Evolutionary conservation across 1,140 invertebrate species (phyloP).

Genomic region (Heliconius melpomene): DNA sequence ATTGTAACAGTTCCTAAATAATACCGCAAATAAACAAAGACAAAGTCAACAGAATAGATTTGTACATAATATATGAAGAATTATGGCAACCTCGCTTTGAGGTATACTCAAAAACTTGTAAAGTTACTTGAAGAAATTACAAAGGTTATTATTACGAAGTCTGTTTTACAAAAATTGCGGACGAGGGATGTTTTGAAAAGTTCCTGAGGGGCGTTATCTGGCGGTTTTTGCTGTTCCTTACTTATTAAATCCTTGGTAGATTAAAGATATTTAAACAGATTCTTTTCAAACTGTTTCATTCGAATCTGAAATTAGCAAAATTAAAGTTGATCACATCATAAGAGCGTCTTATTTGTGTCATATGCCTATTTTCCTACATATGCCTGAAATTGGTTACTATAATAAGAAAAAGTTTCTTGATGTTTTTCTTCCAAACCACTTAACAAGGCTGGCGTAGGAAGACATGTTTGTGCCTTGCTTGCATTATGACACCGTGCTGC

Average conservation of each 20-base stretch:
- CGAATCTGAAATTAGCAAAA: conserved; percentile 1
- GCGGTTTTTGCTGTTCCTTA: conserved; percentile 29
- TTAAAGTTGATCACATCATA: background rate
- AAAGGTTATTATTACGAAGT: conserved; percentile 61
- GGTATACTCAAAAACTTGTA: conserved; percentile 50
- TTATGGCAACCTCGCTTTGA: conserved; percentile 49
- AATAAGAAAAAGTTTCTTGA: conserved; percentile 79
- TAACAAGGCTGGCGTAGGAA: conserved; percentile 79
- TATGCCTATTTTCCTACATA: conserved; percentile 48
- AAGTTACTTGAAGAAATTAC: conserved; percentile 56
- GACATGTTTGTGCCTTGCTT: conserved; percentile 79
- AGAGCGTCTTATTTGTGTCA: background rate
- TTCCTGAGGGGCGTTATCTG: conserved; percentile 45
- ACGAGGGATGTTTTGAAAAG: conserved; percentile 51
- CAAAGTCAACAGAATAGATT: conserved; percentile 28
- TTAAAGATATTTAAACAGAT: conserved; percentile 29
- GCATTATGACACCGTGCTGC: conserved; percentile 79
- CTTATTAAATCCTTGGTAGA: conserved; percentile 18
- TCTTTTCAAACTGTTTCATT: background rate
- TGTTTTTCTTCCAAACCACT: conserved; percentile 81
- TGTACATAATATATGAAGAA: conserved; percentile 49
- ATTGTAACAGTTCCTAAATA: background rate
- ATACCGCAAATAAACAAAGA: conserved; percentile 20
- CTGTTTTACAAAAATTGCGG: conserved; percentile 49
- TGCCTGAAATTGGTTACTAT: conserved; percentile 69